These are phyloP conservation scores for Clusia tigrina DNA, from an alignment of 2,888 invertebrate species.

Conservation along the genomic window DNA sequence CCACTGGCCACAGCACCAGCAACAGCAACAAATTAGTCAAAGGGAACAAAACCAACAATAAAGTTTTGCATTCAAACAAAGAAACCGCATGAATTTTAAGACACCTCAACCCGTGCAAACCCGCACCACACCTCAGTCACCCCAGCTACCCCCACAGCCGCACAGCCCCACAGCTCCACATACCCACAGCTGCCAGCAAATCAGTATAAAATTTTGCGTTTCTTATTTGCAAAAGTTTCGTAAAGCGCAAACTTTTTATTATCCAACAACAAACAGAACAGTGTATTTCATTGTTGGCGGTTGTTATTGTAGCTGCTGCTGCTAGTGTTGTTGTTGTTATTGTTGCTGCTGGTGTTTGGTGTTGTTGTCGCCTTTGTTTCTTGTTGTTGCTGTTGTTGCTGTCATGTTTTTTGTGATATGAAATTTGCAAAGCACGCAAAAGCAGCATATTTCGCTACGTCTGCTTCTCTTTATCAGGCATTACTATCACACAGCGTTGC, in stretches of 20 bases:
- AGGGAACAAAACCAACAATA: neutral
- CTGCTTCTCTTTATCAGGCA: neutral
- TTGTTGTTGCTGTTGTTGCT: neutral
- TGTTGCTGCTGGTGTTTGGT: neutral
- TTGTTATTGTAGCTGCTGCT: neutral
- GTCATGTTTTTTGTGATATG: neutral
- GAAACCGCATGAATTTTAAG: slow-evolving; percentile 4
- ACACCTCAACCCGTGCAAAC: neutral
- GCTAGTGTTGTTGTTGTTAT: neutral
- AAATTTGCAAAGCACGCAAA: neutral
- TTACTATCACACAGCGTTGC: neutral
- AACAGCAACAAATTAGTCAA: neutral
- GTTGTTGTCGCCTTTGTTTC: neutral
- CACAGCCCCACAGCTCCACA: neutral
- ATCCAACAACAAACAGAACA: slow-evolving; percentile 1
- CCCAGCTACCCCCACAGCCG: neutral
- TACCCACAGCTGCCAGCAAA: neutral
- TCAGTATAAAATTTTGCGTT: neutral
- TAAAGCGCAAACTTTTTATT: neutral
- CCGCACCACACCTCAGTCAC: neutral
- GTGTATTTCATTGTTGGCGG: neutral
- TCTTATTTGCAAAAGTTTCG: neutral
- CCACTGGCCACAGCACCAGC: neutral
- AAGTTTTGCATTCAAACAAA: neutral
- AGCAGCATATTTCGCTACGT: neutral